phyloP scores from a whole-genome alignment of 2,888 invertebrate species.

The Periphyllus acericola region DNA sequence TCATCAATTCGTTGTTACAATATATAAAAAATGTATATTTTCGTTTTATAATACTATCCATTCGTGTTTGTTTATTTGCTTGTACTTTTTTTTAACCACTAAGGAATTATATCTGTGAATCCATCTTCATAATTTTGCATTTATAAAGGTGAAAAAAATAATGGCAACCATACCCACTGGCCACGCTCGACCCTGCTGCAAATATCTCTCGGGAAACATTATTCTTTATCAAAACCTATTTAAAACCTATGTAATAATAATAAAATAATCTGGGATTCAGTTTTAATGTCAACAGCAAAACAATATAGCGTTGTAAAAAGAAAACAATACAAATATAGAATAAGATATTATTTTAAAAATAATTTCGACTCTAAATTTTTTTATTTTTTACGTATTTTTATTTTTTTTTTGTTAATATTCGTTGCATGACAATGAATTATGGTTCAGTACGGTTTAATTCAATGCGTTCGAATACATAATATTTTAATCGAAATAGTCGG shows the following conservation, averaged over 20 bases:
- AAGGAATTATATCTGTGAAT: neutral
- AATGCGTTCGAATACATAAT: neutral
- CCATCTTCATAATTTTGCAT: slow-evolving; percentile 42
- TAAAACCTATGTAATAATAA: slow-evolving; percentile 39
- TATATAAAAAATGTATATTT: too few relatives aligned
- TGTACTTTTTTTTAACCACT: neutral
- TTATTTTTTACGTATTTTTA: neutral
- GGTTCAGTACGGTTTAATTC: neutral
- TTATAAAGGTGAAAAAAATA: slow-evolving; percentile 37
- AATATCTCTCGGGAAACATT: slow-evolving; percentile 28
- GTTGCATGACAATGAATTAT: neutral
- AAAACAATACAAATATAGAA: neutral
- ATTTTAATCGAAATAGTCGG: neutral
- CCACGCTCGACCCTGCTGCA: neutral
- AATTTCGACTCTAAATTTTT: neutral
- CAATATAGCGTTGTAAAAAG: neutral
- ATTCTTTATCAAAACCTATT: slow-evolving; percentile 50
- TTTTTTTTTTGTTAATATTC: neutral
- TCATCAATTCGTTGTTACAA: neutral
- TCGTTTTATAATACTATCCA: neutral
- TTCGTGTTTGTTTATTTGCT: neutral
- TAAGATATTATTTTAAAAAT: neutral
- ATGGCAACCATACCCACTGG: neutral
- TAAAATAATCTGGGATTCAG: slow-evolving; percentile 35
- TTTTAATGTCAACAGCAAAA: slow-evolving; percentile 19